These are phyloP conservation scores for Acridotheres tristis DNA, from an alignment of 2,797 vertebrate species.

Conservation along the genomic window DNA sequence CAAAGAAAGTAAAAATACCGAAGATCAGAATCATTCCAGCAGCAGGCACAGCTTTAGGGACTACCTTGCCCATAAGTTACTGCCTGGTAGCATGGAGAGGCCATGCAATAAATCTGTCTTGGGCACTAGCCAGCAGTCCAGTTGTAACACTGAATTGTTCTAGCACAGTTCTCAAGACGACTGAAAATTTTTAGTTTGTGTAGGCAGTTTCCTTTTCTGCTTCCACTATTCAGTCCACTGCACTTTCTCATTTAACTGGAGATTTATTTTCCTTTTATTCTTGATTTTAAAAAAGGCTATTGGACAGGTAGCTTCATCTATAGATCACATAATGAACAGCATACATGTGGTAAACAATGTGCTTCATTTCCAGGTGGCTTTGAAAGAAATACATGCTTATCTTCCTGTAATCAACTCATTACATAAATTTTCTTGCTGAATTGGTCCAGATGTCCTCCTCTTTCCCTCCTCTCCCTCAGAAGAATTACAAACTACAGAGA, in stretches of 20 bases:
- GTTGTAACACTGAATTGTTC: neutral
- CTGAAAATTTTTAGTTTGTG: neutral
- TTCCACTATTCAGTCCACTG: neutral
- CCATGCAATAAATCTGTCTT: neutral
- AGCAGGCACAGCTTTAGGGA: neutral
- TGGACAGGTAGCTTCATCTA: neutral
- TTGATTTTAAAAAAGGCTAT: neutral
- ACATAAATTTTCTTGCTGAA: conserved; percentile 3
- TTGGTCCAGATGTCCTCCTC: neutral
- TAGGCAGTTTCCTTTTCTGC: neutral
- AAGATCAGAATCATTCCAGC: neutral
- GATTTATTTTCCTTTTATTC: neutral
- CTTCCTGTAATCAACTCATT: neutral
- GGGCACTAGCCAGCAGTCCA: neutral
- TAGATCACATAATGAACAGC: neutral
- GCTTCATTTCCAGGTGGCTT: conserved; percentile 29
- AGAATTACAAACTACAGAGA: neutral
- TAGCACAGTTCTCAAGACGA: neutral
- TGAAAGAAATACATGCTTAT: neutral
- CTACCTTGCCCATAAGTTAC: neutral
- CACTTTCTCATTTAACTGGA: neutral
- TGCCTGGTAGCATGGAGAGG: neutral
- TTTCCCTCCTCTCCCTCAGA: neutral
- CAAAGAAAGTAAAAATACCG: neutral
- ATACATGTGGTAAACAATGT: neutral